Base-by-base conservation (phyloP, 2,113 vertebrate genomes). In the Peucedramus taeniatus region DNA sequence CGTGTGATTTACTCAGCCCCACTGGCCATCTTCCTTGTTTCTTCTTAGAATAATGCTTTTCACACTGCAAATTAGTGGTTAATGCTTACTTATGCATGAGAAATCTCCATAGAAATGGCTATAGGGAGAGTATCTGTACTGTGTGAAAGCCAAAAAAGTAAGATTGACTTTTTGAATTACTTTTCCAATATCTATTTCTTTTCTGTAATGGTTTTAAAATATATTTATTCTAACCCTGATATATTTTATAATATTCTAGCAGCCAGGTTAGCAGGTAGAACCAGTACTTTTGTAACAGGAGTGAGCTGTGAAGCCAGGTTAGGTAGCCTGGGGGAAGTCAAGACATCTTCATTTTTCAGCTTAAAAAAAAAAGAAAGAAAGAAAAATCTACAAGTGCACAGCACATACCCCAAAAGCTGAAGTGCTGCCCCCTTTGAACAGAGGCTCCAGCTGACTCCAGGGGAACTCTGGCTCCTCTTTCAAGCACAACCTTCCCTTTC, bases 11-110 rank as follows among this genome's bases (percentile, higher is more conserved):
- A 96, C 37, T 56, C 61, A 42, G 86, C 57, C 87, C 93, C 89
- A 59, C 65, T 84, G 57, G 81, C 97, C 96, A 84, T 92, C 95
- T 95, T 95, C 84, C 81, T 96, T 86, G 15, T 84, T 95, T 60
- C 89, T 94, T 90, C 51, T 74, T 31, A 50, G 94, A 93, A 70
- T 37, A 50, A 61, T 21, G 18, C 74, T 94, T 93, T 76, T 33
- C 51, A 47, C 1, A 4, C 69, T 9, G 64, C 16, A 68, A 87
- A 85, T 89, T 84, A 56, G 84, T 89, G 66, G 78, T 90, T 95
- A 78, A 93, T 84, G 93, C 72, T 85, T 93, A 87, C 79, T 69
- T 86, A 28, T 87, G 45, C 79, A 47, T 51, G 95, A 94, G 82
- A 93, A 93, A 91, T 61, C 75, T 84, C 94, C 81, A 49, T 1